Conservation (phyloP, 2,113 vertebrate species). For the Amphiprion percula region DNA sequence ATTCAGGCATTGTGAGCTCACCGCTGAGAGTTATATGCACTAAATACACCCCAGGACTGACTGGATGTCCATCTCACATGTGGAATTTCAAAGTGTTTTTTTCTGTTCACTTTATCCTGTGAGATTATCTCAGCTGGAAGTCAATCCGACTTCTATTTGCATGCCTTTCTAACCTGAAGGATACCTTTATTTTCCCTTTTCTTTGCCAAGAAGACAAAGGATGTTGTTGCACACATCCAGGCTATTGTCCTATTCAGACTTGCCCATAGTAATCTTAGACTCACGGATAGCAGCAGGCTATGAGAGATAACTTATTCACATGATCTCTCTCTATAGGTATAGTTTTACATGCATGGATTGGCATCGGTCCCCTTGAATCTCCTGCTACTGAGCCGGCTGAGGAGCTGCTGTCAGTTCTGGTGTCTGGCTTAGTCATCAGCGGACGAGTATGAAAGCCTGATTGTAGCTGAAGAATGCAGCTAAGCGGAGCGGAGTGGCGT, state of each 20-base stretch:
- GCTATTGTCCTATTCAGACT: not conserved
- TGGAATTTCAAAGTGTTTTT: not conserved
- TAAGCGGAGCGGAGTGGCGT: slow-evolving; percentile 52
- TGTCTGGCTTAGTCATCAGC: slow-evolving; percentile 79
- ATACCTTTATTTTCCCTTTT: not conserved
- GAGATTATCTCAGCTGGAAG: slow-evolving; percentile 15
- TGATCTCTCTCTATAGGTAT: not conserved
- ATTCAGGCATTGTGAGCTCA: not conserved
- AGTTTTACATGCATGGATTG: slow-evolving; percentile 12
- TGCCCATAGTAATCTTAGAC: slow-evolving; percentile 9
- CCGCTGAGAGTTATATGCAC: not conserved
- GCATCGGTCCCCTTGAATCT: slow-evolving; percentile 44
- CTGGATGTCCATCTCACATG: not conserved
- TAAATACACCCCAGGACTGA: not conserved
- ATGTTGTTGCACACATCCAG: not conserved
- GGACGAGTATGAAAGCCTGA: slow-evolving; percentile 71
- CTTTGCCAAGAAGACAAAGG: not conserved
- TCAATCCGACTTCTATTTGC: slow-evolving; percentile 5
- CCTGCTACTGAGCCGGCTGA: slow-evolving; percentile 45
- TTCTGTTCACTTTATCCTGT: not conserved
- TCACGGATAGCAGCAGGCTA: slow-evolving; percentile 22
- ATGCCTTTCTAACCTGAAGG: not conserved
- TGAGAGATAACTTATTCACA: slow-evolving; percentile 5
- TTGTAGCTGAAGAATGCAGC: slow-evolving; percentile 74
- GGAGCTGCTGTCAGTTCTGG: slow-evolving; percentile 61